These are phyloP conservation scores for Micropoecilia bifurca DNA, from an alignment of 2,797 vertebrate genomes.

Conservation along the genomic window DNA sequence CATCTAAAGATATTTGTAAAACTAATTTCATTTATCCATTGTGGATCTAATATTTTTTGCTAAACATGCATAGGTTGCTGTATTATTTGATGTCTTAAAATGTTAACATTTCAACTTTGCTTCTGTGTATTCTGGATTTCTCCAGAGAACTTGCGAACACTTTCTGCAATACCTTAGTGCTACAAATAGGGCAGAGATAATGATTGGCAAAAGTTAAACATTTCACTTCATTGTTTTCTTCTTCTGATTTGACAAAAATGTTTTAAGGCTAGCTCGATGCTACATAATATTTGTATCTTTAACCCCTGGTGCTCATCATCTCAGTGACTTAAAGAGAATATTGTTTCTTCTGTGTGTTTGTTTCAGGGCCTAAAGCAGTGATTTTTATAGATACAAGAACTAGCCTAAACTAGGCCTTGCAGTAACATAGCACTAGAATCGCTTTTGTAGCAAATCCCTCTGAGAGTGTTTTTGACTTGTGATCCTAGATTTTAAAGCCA, in stretches of 20 bases:
- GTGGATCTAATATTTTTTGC: background rate
- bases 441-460: background rate
- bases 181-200: background rate
- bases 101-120: too few species aligned
- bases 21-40: background rate
- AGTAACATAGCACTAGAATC: background rate
- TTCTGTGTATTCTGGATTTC: too few species aligned
- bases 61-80: background rate
- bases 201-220: background rate
- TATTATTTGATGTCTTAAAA: too few species aligned
- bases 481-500: slow-evolving; percentile 9
- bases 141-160: background rate
- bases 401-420: background rate
- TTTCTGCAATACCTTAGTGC: background rate
- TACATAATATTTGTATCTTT: background rate
- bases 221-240: background rate
- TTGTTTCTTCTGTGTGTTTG: background rate
- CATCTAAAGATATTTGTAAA: background rate
- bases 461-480: background rate
- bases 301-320: background rate
- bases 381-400: background rate
- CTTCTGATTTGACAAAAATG: background rate
- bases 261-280: background rate
- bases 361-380: background rate
- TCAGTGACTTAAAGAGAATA: background rate